Evolutionary conservation across 2,888 invertebrate genomes (phyloP).

Genomic region (Parnassius glacialis): DNA sequence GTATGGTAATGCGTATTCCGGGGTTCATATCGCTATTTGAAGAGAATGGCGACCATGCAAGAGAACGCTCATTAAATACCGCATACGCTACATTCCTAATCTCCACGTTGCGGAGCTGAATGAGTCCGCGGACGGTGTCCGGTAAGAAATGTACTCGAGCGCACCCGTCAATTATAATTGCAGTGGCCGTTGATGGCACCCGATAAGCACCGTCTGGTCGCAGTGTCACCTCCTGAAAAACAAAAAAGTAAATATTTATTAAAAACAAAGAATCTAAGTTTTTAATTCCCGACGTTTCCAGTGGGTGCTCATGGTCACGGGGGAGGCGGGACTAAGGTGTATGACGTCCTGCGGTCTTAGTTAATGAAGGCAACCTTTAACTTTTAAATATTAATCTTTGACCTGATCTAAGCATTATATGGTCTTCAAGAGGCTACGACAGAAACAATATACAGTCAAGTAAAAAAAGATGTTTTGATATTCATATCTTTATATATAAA

Average conservation of each 20-base stretch:
- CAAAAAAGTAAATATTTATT: neutral
- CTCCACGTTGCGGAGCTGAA: constrained; percentile 82
- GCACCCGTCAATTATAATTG: constrained; percentile 85
- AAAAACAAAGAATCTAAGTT: neutral
- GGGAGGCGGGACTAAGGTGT: too few species aligned
- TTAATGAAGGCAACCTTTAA: too few species aligned
- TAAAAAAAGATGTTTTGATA: too few species aligned
- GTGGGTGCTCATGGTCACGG: too few species aligned
- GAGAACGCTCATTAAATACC: constrained; percentile 81
- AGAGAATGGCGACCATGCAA: constrained; percentile 80
- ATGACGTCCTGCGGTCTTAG: too few species aligned
- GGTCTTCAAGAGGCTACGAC: too few species aligned
- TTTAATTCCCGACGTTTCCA: too few species aligned
- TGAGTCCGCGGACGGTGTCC: constrained; percentile 81
- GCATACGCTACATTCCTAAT: constrained; percentile 83
- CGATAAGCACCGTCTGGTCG: constrained; percentile 79
- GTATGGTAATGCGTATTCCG: constrained; percentile 75
- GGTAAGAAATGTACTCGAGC: constrained; percentile 79
- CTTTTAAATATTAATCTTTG: too few species aligned
- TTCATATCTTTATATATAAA: too few species aligned
- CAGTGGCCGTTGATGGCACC: constrained; percentile 75
- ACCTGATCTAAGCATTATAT: too few species aligned
- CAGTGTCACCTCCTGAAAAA: constrained; percentile 80
- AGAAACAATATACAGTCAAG: too few species aligned
- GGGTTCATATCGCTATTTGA: constrained; percentile 85